Percentiles rank a stretch among this genome's conserved stretches.
These are phyloP conservation scores for Colinus virginianus DNA, from an alignment of 2,113 vertebrate genomes.

Conservation along the genomic window DNA sequence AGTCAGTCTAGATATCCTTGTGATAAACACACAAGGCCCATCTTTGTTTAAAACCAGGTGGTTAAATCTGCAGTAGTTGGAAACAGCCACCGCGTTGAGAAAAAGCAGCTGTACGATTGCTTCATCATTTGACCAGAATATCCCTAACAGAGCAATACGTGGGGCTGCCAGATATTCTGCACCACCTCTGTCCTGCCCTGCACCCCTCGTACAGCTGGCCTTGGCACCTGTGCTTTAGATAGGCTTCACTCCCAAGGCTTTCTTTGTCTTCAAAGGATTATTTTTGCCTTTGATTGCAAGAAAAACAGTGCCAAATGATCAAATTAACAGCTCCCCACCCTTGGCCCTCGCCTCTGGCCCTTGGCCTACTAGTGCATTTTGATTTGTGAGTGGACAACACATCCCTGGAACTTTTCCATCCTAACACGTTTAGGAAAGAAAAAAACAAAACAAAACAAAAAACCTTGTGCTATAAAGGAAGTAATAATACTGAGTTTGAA, in stretches of 20 bases:
- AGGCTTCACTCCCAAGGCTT: neutral
- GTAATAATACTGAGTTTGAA: slow-evolving; percentile 75
- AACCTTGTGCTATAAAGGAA: slow-evolving; percentile 72
- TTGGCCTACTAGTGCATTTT: slow-evolving; percentile 41
- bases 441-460: neutral
- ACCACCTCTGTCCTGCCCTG: neutral
- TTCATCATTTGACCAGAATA: neutral
- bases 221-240: neutral
- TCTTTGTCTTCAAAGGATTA: slow-evolving; percentile 5
- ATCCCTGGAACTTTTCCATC: slow-evolving; percentile 71
- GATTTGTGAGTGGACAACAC: slow-evolving; percentile 21
- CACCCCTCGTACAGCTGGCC: fast-evolving
- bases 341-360: slow-evolving; percentile 22
- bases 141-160: neutral
- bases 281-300: neutral
- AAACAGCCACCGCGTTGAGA: neutral
- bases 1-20: neutral
- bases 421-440: slow-evolving; percentile 63
- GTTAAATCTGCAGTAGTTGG: neutral
- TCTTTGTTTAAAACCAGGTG: neutral
- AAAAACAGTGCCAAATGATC: neutral
- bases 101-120: neutral
- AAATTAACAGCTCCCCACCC: slow-evolving; percentile 23
- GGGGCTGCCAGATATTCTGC: neutral
- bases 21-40: neutral